Evolutionary conservation across 2,113 vertebrate genomes (phyloP).

Genomic region (Microcebus ravelobensis): DNA sequence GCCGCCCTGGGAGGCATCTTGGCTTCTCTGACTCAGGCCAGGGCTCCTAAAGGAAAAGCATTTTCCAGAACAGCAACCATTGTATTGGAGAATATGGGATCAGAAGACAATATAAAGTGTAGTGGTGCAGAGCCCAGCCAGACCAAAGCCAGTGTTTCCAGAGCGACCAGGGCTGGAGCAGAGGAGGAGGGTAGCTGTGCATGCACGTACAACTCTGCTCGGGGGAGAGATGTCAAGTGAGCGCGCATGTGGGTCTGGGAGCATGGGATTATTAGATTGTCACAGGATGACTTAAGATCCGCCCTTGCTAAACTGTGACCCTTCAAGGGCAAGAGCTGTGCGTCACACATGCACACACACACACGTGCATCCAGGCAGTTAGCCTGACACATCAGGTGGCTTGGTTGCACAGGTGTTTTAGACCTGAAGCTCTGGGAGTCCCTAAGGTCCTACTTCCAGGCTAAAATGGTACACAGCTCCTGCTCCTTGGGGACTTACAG

Average conservation of each 20-base stretch:
- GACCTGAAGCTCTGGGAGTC: not conserved
- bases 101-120: not conserved
- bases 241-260: not conserved
- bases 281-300: conserved; percentile 17
- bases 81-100: fast-evolving
- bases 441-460: fast-evolving
- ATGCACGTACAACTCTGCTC: fast-evolving
- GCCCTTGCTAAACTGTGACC: not conserved
- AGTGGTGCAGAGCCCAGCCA: not conserved
- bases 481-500: fast-evolving
- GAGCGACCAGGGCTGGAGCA: not conserved
- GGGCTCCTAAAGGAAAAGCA: not conserved
- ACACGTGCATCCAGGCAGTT: no score
- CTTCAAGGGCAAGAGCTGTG: conserved; percentile 39
- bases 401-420: not conserved
- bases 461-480: fast-evolving
- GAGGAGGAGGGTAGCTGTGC: not conserved
- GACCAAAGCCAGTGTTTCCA: not conserved
- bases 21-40: not conserved
- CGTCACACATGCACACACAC: fast-evolving
- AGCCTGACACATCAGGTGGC: not conserved
- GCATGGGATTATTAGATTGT: not conserved
- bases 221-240: not conserved
- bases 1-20: not conserved
- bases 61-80: not conserved